A percentile compares a stretch with the other conserved stretches of the same genome.
phyloP scores from a whole-genome alignment of 2,113 vertebrate genomes.

The Dolichotis patagonum region DNA sequence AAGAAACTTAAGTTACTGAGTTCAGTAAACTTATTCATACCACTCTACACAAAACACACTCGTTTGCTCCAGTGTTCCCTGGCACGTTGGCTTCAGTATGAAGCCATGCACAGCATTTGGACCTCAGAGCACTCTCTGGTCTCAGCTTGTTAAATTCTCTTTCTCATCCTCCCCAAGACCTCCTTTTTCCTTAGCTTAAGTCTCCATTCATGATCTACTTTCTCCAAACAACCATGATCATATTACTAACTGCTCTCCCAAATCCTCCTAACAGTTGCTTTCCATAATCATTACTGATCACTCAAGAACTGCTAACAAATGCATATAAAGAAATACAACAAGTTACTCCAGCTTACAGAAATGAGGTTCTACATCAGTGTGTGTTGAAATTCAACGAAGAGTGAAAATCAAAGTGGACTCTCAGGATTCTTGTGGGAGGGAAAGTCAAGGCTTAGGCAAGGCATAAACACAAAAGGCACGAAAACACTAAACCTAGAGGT shows the following conservation, averaged over 20 bases:
- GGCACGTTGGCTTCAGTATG: not conserved
- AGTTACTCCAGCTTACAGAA: not conserved
- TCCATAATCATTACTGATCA: slow-evolving; percentile 11
- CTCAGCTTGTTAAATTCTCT: not conserved
- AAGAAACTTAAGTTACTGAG: not conserved
- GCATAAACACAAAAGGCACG: not conserved
- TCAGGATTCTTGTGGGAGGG: not conserved
- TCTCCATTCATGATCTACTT: not conserved
- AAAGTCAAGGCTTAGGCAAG: not conserved
- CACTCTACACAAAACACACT: not conserved
- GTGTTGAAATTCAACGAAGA: not conserved
- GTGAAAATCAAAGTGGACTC: slow-evolving; percentile 2
- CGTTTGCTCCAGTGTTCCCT: not conserved
- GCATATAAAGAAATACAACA: not conserved
- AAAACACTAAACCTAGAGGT: not conserved
- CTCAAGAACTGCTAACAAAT: not conserved
- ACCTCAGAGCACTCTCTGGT: not conserved
- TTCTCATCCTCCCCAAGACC: not conserved
- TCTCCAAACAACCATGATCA: not conserved
- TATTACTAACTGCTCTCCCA: not conserved
- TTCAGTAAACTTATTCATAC: not conserved
- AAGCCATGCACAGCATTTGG: not conserved
- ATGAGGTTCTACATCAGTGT: not conserved
- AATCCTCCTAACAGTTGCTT: slow-evolving; percentile 45
- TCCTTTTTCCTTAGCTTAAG: not conserved